These are phyloP conservation scores for Cephus runcator DNA, from an alignment of 2,888 invertebrate genomes.

Conservation along the genomic window DNA sequence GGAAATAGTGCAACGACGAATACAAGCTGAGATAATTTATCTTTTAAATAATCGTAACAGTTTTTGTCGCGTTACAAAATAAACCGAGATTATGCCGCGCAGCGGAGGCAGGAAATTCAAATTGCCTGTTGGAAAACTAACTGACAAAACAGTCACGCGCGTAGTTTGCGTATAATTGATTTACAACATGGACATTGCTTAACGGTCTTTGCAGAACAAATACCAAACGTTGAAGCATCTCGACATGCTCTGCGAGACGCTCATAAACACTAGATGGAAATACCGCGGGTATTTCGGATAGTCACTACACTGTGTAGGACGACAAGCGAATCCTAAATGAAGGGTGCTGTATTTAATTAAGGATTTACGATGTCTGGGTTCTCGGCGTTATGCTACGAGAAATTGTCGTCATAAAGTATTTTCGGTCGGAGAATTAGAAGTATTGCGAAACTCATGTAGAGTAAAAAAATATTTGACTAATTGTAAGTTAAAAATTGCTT, in stretches of 20 bases:
- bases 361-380: neutral
- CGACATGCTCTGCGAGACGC: neutral
- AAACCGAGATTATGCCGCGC: neutral
- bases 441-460: neutral
- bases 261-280: neutral
- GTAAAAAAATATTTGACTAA: neutral
- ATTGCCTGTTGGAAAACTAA: neutral
- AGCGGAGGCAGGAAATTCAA: neutral
- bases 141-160: neutral
- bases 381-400: neutral
- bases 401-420: neutral
- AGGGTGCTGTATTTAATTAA: neutral
- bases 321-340: neutral
- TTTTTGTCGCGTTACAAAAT: neutral
- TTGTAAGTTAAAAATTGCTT: no score
- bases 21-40: neutral
- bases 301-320: neutral
- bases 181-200: neutral
- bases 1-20: neutral
- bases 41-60: neutral
- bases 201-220: neutral
- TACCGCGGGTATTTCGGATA: neutral
- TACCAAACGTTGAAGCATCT: neutral
- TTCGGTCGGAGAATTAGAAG: neutral
- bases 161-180: neutral